phyloP scores from a whole-genome alignment of 1,140 invertebrate species.

The Trachymyrmex cornetzi region DNA sequence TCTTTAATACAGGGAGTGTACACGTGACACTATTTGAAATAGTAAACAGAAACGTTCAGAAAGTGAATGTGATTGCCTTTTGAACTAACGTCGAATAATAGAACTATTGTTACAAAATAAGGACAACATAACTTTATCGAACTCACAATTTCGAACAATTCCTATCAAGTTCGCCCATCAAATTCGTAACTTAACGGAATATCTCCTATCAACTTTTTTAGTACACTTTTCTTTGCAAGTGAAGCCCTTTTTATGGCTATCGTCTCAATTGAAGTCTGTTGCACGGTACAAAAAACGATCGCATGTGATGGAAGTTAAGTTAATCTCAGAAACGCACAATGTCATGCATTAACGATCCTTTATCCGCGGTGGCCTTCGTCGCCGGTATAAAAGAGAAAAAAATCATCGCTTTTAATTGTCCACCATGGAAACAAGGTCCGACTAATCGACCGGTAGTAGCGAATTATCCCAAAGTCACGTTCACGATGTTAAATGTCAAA shows the following conservation, averaged over 20 bases:
- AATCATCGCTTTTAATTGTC: neutral
- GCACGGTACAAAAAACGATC: conserved; percentile 11
- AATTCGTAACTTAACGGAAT: conserved; percentile 16
- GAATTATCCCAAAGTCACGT: conserved; percentile 63
- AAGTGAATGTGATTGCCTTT: neutral
- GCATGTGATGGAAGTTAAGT: neutral
- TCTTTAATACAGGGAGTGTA: neutral
- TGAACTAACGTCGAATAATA: neutral
- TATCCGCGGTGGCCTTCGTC: conserved; percentile 18
- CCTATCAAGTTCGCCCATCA: neutral
- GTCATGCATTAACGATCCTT: conserved; percentile 36
- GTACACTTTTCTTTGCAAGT: neutral
- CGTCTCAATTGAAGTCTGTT: neutral
- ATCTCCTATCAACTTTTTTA: neutral
- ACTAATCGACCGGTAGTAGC: neutral
- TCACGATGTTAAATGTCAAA: conserved; percentile 70
- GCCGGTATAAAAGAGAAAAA: neutral
- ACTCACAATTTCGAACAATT: neutral
- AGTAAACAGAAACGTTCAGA: neutral
- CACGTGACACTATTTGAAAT: neutral
- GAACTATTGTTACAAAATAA: neutral
- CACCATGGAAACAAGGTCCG: conserved; percentile 3
- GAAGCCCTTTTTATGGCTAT: neutral
- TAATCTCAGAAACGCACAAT: conserved; percentile 50
- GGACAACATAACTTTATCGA: neutral